Evolutionary conservation across 2,797 vertebrate genomes (phyloP).

Genomic region (Thamnophis elegans): DNA sequence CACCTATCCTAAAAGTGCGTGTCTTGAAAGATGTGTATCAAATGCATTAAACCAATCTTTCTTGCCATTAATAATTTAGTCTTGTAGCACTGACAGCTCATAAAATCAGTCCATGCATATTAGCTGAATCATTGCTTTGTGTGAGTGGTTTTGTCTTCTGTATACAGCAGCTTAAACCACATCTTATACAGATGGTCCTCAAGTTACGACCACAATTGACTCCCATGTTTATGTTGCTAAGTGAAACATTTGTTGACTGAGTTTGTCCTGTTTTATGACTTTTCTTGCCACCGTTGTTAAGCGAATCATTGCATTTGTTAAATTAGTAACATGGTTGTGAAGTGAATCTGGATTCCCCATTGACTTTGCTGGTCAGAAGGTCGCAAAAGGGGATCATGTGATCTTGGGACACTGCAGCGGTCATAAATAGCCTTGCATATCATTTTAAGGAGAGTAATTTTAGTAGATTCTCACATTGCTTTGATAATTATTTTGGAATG

Average conservation of each 20-base stretch:
- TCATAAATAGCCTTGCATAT: background rate
- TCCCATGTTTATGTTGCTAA: too few species aligned
- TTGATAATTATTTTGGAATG: background rate
- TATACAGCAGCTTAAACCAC: background rate
- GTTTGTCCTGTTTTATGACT: too few species aligned
- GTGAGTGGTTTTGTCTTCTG: background rate
- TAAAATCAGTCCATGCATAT: background rate
- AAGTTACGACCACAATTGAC: too few species aligned
- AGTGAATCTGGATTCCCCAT: too few species aligned
- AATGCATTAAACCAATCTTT: background rate
- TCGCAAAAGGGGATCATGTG: too few species aligned
- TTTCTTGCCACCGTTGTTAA: too few species aligned
- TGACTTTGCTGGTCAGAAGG: too few species aligned
- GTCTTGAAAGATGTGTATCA: background rate
- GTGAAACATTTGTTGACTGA: too few species aligned
- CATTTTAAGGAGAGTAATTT: background rate
- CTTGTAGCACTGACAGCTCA: background rate
- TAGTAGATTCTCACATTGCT: background rate
- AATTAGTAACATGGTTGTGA: too few species aligned
- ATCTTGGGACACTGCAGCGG: background rate
- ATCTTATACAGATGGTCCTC: background rate
- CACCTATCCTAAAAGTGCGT: background rate
- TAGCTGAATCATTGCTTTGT: background rate
- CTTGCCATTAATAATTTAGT: background rate
- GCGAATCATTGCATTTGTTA: too few species aligned